Evolutionary conservation across 2,888 invertebrate genomes (phyloP), one percentile per base, ranked within the genome.

Genomic region (Isotomurus palustris): DNA sequence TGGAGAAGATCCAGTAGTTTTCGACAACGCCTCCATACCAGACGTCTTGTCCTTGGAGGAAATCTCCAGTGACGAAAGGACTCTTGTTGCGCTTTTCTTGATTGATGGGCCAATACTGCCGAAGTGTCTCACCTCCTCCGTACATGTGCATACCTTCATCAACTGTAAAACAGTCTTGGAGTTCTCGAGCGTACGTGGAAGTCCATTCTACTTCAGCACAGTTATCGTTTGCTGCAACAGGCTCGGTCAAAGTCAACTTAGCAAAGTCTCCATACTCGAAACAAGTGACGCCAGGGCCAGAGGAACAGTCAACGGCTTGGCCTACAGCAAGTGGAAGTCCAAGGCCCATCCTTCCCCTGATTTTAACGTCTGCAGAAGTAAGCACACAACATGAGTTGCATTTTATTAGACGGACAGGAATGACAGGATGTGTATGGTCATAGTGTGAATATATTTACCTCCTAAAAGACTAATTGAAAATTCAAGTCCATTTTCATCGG

Each of bases 1-100:
- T 61, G 14, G 63, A 62, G 6, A 63, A 38, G 2, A 70, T 40
- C 68, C 68, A 70, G 44, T 67, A 68, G 53, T 64, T 67, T 48
- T 70, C 70, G 1, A 60, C 50, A 8, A 70, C 64, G 1, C 64
- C 66, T 4, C 61, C 65, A 44, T 61, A 61, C 3, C 29, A 27
- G 10, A 8, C 8, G 17, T 24, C 27, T 40, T 17, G 10, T 6
- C 6, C 19, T 5, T 12, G n/a, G n/a, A 47, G 29, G 24, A 44
- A 44, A 17, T 60, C 61, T 6, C 40, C 48, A 5, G 55, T 53
- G 5, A 64, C 56, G 27, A 43, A 63, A 12, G 66, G 51, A 4
- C 40, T 35, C n/a, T 64, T 60, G 6, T 27, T 24, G 1, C 62
- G 55, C 5, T 47, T 49, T 22, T 56, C 49, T 8, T 43, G 53